Evolutionary conservation across 2,113 vertebrate genomes (phyloP).

Genomic region (Spilogale gracilis): DNA sequence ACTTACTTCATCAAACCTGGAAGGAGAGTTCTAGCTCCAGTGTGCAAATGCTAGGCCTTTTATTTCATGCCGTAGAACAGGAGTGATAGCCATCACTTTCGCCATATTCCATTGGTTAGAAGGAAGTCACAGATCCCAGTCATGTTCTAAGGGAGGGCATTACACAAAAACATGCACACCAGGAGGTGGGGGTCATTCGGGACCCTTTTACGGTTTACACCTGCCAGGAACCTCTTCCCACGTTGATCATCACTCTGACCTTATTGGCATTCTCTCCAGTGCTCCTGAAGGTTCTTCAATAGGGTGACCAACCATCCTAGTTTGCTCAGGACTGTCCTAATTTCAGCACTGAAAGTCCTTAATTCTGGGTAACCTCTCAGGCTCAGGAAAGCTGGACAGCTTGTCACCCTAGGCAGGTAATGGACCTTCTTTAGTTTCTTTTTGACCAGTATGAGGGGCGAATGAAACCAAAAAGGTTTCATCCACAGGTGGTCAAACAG

Average conservation of each 20-base stretch:
- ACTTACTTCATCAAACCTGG: not conserved
- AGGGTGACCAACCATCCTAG: not conserved
- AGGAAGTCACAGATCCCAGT: not conserved
- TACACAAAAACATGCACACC: rapidly evolving
- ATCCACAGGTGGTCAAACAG: not conserved
- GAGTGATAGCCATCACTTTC: not conserved
- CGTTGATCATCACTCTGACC: not conserved
- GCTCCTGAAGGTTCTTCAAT: not conserved
- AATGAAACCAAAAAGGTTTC: not conserved
- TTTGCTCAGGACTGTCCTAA: not conserved
- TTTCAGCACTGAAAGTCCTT: not conserved
- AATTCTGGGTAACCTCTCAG: not conserved
- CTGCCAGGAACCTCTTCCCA: not conserved
- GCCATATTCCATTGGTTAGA: not conserved
- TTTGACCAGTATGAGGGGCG: not conserved
- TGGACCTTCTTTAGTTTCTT: not conserved
- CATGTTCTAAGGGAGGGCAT: not conserved
- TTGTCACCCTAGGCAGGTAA: not conserved
- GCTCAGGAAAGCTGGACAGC: not conserved
- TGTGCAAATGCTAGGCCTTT: not conserved
- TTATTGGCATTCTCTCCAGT: not conserved
- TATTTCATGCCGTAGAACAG: rapidly evolving
- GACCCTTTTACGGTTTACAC: not conserved
- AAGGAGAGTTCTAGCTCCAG: not conserved
- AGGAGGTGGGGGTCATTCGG: not conserved